Base-by-base conservation (phyloP, 2,888 invertebrate species). In the Glomeris marginata region DNA sequence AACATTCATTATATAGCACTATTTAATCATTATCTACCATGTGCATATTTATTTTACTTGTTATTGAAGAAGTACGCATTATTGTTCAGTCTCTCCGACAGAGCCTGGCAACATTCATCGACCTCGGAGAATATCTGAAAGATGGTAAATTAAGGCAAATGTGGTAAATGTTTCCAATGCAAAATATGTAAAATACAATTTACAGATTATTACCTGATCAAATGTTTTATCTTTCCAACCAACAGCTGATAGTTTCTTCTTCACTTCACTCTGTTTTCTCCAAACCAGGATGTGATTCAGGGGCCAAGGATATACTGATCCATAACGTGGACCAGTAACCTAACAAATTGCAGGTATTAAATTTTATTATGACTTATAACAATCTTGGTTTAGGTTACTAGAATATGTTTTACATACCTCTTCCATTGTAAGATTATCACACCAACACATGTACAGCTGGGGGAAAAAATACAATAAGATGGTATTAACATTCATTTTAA, bases 251-350 rank as follows among this genome's bases (percentile, higher is more conserved):
- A 97, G 70, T 55, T 80, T 73, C 55, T 80, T 79, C 6, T 77
- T 70, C 1, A 87, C 75, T 55, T 77, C 71, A 57, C 74, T 72
- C 41, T 81, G 73, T 62, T 90, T 91, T 37, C 77, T 72, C 66
- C 81, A 77, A 1, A 86, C 88, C 61, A 92, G 77, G 35, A 90
- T 69, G 62, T 77, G 72, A 63, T 84, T 86, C 3, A 97, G 68
- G 0, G 97, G 97, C 84, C 91, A 97, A 0, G 91, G 87, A 69
- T 87, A 90, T 2, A 87, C 85, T 0, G 84, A 84, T 0, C 91
- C 86, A 66, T 88, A 84, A 5, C 95, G 75, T 0, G 77, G 76
- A 53, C 79, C 80, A 0, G 95, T 95, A 1, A 91, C 81, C 66
- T 66, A 34, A 20, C 28, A 28, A 5, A 5, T n/a, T 2, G 8